Evolutionary conservation across 2,797 vertebrate genomes (phyloP), one percentile per base, ranked within the genome.

Genomic region (Pipistrellus nathusii): DNA sequence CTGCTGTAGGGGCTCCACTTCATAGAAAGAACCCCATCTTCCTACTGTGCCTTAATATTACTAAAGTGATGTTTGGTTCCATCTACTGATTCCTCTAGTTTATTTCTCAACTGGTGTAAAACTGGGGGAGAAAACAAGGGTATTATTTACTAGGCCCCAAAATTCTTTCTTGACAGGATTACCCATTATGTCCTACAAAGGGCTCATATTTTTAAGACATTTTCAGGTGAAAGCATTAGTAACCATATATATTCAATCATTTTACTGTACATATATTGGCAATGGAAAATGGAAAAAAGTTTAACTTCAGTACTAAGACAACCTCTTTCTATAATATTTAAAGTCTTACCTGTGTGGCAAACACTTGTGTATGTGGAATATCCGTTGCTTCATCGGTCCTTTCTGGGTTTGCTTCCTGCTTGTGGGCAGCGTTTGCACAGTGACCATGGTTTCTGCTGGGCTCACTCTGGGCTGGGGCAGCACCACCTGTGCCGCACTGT

Each of bases 261-360:
- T 87, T 66, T 55, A 71, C 68, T 88, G 41, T 72, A 76, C 85
- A 85, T n/a, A 71, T 4, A 51, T 35, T 17, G 53, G 57, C 51
- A 85, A 76, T 57, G 62, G 68, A 77, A 93, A 91, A 62, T 38
- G 3, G 57, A 41, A 72, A 85, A 53, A 82, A 90, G 32, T 53
- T 85, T 48, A 41, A 87, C 25, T 84, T 35, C 3, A 46, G 25
- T 30, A 48, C 11, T 46, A 44, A 57, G 73, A 32, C 15, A 20
- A 25, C 8, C 8, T 18, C n/a, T 80, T 51, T 41, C 83, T 71
- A 10, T n/a, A n/a, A n/a, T n/a, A n/a, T n/a, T 6, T 20, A 15
- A 18, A 23, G 32, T 69, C 98, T 98, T 48, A 98, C 98, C 98
- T 98, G 98, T 7, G 97, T 4, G 18, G 98, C 98, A 82, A 96